A percentile compares a stretch with the other conserved stretches of the same genome.
Evolutionary conservation across 2,113 vertebrate genomes (phyloP).

Genomic region (Dendropsophus ebraccatus): DNA sequence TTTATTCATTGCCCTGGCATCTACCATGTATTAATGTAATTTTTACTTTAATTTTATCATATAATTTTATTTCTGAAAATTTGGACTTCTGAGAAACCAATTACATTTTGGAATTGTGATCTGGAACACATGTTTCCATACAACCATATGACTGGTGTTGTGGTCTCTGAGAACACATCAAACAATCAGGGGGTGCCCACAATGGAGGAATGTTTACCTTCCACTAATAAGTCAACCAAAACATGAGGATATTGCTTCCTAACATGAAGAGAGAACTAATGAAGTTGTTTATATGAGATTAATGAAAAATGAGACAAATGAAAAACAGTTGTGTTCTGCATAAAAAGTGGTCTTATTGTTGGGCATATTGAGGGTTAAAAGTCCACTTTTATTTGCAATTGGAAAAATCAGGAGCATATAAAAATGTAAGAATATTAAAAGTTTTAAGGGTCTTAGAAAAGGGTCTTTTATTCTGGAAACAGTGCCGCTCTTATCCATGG

Average conservation of each 20-base stretch:
- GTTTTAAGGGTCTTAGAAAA: too few species aligned
- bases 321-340: neutral
- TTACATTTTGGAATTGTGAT: neutral
- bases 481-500: too few species aligned
- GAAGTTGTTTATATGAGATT: neutral
- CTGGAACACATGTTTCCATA: neutral
- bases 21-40: neutral
- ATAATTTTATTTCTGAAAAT: neutral
- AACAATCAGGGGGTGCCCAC: neutral
- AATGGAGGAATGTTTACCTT: conserved; percentile 16
- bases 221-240: conserved; percentile 18
- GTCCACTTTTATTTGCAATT: too few species aligned
- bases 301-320: neutral
- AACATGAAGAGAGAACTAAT: neutral
- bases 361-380: neutral
- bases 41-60: too few species aligned
- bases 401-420: too few species aligned
- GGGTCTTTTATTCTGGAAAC: too few species aligned
- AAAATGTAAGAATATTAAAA: too few species aligned
- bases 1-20: neutral
- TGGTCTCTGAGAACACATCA: neutral
- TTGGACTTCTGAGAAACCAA: neutral
- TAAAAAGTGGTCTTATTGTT: neutral
- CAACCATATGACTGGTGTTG: neutral
- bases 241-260: conserved; percentile 13